phyloP scores from a whole-genome alignment of 2,888 invertebrate genomes.

The Pachycephus smyrnensis region DNA sequence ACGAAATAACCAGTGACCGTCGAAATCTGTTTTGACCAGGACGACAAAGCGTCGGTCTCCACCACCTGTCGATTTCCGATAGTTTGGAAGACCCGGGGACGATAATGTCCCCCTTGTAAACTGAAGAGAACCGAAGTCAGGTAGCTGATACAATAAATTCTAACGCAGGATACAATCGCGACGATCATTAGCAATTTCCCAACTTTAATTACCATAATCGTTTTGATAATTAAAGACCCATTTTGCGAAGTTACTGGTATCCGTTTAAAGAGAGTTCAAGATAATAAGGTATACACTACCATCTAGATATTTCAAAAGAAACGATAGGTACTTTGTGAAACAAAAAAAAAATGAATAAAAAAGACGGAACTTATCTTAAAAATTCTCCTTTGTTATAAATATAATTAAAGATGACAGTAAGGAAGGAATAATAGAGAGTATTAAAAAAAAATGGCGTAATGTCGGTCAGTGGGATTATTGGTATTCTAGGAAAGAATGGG shows the following conservation, averaged over 20 bases:
- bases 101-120: neutral
- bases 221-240: neutral
- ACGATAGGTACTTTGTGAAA: neutral
- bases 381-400: neutral
- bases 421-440: neutral
- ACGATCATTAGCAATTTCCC: neutral
- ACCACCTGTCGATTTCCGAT: neutral
- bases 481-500: neutral
- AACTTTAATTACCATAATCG: neutral
- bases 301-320: neutral
- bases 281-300: neutral
- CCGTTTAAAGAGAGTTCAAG: neutral
- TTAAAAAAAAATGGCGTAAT: neutral
- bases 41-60: neutral
- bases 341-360: neutral
- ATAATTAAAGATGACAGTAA: neutral
- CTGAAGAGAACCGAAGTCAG: neutral
- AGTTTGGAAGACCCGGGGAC: neutral
- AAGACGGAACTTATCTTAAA: neutral
- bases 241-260: neutral
- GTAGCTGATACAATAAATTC: neutral
- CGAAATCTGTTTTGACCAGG: neutral
- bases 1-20: neutral
- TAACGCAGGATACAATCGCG: neutral
- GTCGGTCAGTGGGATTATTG: neutral